Conservation (phyloP, 2,797 vertebrate species). For the Helicolenus hilgendorfi region DNA sequence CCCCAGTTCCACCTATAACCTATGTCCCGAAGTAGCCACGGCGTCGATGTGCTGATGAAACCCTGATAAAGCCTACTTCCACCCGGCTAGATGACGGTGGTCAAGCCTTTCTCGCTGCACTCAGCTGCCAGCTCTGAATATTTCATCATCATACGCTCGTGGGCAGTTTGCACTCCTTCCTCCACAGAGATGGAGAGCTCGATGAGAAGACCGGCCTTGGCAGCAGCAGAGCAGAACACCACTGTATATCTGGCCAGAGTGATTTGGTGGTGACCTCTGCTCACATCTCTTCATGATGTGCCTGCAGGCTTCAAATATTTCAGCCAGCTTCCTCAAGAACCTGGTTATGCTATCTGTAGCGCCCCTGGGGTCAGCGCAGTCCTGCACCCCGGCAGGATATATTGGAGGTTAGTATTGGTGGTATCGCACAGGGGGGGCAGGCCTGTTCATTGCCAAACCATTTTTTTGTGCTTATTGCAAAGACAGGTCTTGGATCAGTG, state of each 20-base stretch:
- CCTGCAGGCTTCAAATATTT: neutral
- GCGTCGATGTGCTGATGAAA: neutral
- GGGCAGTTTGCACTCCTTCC: neutral
- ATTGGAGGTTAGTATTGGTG: neutral
- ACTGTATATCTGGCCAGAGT: neutral
- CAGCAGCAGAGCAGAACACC: neutral
- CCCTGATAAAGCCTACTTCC: neutral
- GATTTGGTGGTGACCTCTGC: neutral
- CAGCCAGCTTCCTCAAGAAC: neutral
- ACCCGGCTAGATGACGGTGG: neutral
- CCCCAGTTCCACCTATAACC: neutral
- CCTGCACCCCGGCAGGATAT: neutral
- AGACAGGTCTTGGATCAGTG: neutral
- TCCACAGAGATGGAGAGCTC: neutral
- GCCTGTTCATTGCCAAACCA: neutral
- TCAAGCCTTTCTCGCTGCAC: conserved; percentile 2
- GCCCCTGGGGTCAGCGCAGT: neutral
- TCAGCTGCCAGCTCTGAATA: conserved; percentile 18
- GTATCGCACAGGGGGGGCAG: neutral
- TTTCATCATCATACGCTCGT: neutral
- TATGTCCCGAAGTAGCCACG: neutral
- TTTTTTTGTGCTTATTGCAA: neutral
- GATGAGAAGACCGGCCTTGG: neutral
- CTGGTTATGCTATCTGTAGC: neutral
- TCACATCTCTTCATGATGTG: neutral